Conservation (phyloP, 2,113 vertebrate genomes). For the Nematolebias whitei region DNA sequence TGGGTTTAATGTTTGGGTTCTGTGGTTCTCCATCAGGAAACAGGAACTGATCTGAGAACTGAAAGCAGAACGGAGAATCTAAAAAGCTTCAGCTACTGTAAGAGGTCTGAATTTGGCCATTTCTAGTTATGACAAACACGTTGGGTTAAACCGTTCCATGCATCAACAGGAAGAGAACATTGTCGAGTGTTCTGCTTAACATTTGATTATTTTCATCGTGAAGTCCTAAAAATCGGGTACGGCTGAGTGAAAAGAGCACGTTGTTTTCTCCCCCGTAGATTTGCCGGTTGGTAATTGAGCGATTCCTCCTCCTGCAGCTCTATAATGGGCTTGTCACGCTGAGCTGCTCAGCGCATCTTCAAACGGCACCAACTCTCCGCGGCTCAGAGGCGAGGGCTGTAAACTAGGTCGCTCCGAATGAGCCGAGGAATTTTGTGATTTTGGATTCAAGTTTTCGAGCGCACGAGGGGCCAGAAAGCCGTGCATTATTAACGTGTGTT, state of each 20-base stretch:
- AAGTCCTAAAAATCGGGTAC: slow-evolving; percentile 48
- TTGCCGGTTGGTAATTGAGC: slow-evolving; percentile 57
- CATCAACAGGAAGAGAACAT: neutral
- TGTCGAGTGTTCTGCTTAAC: neutral
- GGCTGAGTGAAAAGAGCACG: slow-evolving; percentile 48
- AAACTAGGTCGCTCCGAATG: slow-evolving; percentile 73
- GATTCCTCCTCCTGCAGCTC: slow-evolving; percentile 59
- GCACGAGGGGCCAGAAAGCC: slow-evolving; percentile 15
- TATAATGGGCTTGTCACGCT: slow-evolving; percentile 71
- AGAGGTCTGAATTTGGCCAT: slow-evolving; percentile 1
- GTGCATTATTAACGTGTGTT: slow-evolving; percentile 63
- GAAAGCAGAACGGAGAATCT: slow-evolving; percentile 2
- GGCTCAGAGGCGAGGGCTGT: slow-evolving; percentile 63
- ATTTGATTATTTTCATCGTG: slow-evolving; percentile 30
- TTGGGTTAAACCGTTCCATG: neutral
- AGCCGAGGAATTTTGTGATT: slow-evolving; percentile 65
- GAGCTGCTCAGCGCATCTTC: slow-evolving; percentile 69
- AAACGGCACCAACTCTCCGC: slow-evolving; percentile 69
- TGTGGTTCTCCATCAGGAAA: neutral
- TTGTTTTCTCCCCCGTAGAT: slow-evolving; percentile 39
- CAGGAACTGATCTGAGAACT: neutral
- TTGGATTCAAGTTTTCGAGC: slow-evolving; percentile 51
- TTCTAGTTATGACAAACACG: neutral
- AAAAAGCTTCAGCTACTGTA: neutral
- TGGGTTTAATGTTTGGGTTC: no score